phyloP scores from a whole-genome alignment of 2,113 vertebrate species.

The Orcinus orca region DNA sequence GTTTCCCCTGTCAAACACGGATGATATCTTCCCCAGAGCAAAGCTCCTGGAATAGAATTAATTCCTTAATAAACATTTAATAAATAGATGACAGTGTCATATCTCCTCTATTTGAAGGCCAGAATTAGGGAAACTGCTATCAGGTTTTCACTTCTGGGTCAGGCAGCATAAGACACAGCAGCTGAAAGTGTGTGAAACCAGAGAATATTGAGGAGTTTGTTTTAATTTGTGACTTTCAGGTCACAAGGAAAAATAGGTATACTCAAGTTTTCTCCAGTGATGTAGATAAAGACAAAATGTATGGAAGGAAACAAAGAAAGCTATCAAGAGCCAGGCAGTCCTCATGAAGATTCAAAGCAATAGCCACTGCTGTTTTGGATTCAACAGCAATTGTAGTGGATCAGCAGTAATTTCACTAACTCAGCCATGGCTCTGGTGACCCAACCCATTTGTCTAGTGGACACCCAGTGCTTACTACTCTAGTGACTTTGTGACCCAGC shows the following conservation, averaged over 20 bases:
- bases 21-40: background rate
- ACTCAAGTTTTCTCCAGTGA: background rate
- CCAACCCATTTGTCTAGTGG: background rate
- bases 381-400: background rate
- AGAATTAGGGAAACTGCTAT: background rate
- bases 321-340: background rate
- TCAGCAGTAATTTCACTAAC: slow-evolving; percentile 47
- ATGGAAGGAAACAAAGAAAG: background rate
- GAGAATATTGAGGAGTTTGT: background rate
- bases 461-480: background rate
- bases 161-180: background rate
- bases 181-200: background rate
- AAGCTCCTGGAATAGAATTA: background rate
- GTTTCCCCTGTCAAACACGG: background rate
- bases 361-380: background rate
- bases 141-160: background rate
- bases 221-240: background rate
- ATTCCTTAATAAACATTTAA: background rate
- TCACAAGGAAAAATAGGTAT: background rate
- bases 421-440: background rate
- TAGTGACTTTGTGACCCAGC: background rate
- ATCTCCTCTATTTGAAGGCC: background rate
- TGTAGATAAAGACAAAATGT: background rate
- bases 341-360: background rate
- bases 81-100: background rate